Evolutionary conservation across 2,113 vertebrate species (phyloP).

Genomic region (Trematomus loennbergii): DNA sequence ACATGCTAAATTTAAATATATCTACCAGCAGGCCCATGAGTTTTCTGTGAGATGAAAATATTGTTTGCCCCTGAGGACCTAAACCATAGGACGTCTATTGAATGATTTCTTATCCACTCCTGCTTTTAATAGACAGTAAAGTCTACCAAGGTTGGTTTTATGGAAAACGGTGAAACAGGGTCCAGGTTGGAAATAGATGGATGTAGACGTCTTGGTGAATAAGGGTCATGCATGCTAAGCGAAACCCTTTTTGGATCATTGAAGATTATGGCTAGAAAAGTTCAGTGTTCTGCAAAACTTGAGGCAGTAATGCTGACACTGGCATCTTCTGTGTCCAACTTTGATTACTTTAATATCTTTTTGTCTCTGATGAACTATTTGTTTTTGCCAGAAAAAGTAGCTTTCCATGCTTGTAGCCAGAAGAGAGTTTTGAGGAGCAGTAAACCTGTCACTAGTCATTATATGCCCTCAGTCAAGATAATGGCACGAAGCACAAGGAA

Average conservation of each 20-base stretch:
- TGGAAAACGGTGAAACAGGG: conserved; percentile 18
- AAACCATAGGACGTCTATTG: not conserved
- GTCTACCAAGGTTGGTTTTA: conserved; percentile 17
- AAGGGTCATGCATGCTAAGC: conserved; percentile 20
- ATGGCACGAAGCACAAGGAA: conserved; percentile 53
- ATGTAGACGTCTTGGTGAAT: not conserved
- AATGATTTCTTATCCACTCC: conserved; percentile 1
- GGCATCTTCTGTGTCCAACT: conserved; percentile 38
- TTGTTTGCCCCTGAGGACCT: not conserved
- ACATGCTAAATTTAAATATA: not conserved
- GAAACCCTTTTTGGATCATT: conserved; percentile 43
- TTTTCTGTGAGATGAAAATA: not conserved
- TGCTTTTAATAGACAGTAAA: not conserved
- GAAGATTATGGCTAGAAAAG: conserved; percentile 13
- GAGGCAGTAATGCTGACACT: conserved; percentile 39
- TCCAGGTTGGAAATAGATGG: conserved; percentile 13
- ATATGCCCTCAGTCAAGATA: conserved; percentile 64
- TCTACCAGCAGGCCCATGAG: not conserved
- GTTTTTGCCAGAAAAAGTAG: conserved; percentile 69
- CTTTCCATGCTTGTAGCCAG: conserved; percentile 64
- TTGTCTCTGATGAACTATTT: conserved; percentile 68
- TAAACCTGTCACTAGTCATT: conserved; percentile 67
- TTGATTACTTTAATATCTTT: conserved; percentile 58
- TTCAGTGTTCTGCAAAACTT: conserved; percentile 22
- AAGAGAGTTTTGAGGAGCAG: conserved; percentile 55